These are phyloP conservation scores for Lepidotrigona ventralis DNA, from an alignment of 1,140 invertebrate species.

Conservation along the genomic window DNA sequence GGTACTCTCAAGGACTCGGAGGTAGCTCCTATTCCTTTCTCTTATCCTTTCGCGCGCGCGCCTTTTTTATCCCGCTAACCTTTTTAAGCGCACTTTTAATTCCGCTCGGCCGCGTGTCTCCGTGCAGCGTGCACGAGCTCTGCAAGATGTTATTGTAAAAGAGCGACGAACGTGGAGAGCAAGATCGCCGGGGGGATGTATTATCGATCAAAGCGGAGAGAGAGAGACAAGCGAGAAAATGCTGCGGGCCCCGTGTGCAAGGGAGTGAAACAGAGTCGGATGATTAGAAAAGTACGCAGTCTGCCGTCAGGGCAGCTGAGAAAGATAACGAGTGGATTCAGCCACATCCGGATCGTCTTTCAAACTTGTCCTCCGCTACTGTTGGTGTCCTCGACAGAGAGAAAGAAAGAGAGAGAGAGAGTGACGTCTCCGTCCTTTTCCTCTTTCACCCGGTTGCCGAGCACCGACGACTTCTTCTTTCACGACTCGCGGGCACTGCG, in stretches of 20 bases:
- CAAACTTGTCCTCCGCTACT: slow-evolving; percentile 53
- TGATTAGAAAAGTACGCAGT: slow-evolving; percentile 26
- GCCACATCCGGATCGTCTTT: slow-evolving; percentile 65
- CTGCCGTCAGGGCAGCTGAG: slow-evolving; percentile 1
- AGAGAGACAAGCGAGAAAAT: background rate
- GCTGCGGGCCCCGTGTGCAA: background rate
- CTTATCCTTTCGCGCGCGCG: slow-evolving; percentile 78
- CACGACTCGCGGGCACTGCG: background rate
- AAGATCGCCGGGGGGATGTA: background rate
- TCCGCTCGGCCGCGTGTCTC: slow-evolving; percentile 62
- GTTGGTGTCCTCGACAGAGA: slow-evolving; percentile 42
- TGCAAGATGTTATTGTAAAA: slow-evolving; percentile 1
- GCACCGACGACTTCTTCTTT: slow-evolving; percentile 30
- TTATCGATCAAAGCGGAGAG: background rate
- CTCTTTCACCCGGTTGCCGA: slow-evolving; percentile 5
- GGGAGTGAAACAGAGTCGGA: background rate
- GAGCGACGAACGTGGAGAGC: background rate
- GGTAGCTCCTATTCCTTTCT: slow-evolving; percentile 78
- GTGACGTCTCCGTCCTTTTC: slow-evolving; percentile 13
- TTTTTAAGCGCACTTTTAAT: slow-evolving; percentile 75
- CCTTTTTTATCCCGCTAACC: slow-evolving; percentile 75
- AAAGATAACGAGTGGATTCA: slow-evolving; percentile 52
- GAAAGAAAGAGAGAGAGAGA: too few relatives aligned
- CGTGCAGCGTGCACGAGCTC: slow-evolving; percentile 13
- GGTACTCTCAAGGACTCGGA: slow-evolving; percentile 78